phyloP scores from a whole-genome alignment of 2,888 invertebrate species.

The Cyclophora albipunctata region DNA sequence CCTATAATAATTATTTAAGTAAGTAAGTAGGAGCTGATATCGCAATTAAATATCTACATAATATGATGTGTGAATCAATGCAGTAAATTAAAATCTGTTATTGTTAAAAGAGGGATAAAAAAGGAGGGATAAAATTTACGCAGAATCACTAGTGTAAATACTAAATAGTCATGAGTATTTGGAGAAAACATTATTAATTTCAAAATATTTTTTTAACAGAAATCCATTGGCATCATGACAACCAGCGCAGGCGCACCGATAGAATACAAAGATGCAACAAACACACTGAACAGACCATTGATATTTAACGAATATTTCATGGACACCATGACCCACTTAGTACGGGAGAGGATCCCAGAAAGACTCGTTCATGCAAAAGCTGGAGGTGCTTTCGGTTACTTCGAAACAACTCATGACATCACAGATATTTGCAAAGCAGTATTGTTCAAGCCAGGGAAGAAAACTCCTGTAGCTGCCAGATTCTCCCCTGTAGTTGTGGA shows the following conservation, averaged over 20 bases:
- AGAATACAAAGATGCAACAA: conserved; percentile 75
- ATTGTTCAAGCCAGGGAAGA: conserved; percentile 83
- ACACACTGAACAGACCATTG: conserved; percentile 85
- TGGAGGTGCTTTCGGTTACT: conserved; percentile 89
- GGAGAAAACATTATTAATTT: too few species aligned
- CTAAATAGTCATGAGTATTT: too few species aligned
- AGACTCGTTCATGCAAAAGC: conserved; percentile 95
- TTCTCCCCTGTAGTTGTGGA: conserved; percentile 90
- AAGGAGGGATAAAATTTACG: too few species aligned
- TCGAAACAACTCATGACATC: conserved; percentile 89
- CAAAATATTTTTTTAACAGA: not conserved
- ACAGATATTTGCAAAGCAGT: conserved; percentile 83
- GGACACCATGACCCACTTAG: conserved; percentile 85
- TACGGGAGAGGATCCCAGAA: conserved; percentile 92
- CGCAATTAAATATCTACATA: too few species aligned
- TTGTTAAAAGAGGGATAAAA: too few species aligned
- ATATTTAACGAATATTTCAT: conserved; percentile 85
- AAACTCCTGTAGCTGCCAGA: conserved; percentile 83
- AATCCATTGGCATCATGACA: conserved; percentile 1
- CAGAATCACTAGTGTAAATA: too few species aligned
- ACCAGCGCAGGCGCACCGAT: conserved; percentile 85
- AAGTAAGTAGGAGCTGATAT: too few species aligned
- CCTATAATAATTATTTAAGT: too few species aligned
- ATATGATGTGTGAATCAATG: too few species aligned
- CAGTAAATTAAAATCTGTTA: too few species aligned